phyloP scores from a whole-genome alignment of 2,797 vertebrate genomes.

The Coendou prehensilis region DNA sequence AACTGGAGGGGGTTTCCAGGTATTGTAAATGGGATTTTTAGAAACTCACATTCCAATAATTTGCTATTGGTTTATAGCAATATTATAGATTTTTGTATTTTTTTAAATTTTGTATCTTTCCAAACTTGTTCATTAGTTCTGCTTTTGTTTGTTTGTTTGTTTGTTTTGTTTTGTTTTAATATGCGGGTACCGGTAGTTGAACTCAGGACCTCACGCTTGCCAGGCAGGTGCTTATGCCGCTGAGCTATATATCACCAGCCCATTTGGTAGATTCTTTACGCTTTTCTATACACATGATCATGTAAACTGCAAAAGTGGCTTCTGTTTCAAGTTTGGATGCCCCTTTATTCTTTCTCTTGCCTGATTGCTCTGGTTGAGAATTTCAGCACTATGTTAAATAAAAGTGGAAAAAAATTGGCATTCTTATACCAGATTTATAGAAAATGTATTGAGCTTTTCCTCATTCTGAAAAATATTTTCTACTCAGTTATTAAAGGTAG shows the following conservation, averaged over 20 bases:
- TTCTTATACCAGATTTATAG: not conserved
- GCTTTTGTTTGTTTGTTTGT: too few relatives aligned
- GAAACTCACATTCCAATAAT: not conserved
- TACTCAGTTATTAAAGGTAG: not conserved
- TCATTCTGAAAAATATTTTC: not conserved
- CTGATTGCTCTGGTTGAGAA: not conserved
- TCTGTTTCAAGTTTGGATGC: not conserved
- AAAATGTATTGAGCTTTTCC: not conserved
- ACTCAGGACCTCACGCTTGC: too few relatives aligned
- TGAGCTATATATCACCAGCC: too few relatives aligned
- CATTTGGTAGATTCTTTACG: not conserved
- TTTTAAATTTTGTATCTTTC: not conserved
- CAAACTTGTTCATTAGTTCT: not conserved
- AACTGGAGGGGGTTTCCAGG: not conserved
- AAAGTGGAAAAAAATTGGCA: not conserved
- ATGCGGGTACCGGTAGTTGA: too few relatives aligned
- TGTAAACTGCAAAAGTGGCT: not conserved
- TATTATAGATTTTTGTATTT: too few relatives aligned
- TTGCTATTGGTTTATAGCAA: not conserved
- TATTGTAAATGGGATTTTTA: not conserved
- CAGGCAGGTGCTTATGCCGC: too few relatives aligned
- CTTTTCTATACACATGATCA: not conserved
- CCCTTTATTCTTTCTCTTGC: too few relatives aligned
- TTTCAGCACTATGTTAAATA: not conserved
- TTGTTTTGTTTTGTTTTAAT: too few relatives aligned